Conservation (phyloP, 2,113 vertebrate genomes). For the Thinocorus orbignyianus region DNA sequence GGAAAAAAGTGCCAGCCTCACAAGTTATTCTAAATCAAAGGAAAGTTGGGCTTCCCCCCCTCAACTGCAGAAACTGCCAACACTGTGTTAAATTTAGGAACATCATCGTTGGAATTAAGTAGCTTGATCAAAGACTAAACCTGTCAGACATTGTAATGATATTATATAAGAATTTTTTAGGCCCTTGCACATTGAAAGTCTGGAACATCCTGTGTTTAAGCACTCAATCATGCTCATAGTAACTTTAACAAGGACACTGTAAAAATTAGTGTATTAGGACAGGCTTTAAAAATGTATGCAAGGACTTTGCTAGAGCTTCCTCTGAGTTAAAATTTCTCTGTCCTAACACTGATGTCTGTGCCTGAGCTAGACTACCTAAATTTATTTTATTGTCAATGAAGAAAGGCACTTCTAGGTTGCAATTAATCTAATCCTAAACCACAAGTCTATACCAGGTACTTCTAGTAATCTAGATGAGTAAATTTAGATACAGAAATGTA, state of each 20-base stretch:
- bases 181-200: not conserved
- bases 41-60: not conserved
- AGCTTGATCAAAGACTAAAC: slow-evolving; percentile 23
- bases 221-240: not conserved
- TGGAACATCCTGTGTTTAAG: slow-evolving; percentile 4
- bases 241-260: not conserved
- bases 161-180: not conserved
- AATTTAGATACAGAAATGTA: not conserved
- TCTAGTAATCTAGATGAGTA: not conserved
- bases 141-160: not conserved
- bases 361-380: not conserved
- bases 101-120: not conserved
- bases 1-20: not conserved
- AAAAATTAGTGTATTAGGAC: not conserved
- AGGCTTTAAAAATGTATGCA: not conserved
- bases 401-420: not conserved
- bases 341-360: not conserved
- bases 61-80: not conserved
- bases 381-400: not conserved
- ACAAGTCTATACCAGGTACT: not conserved
- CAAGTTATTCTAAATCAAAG: not conserved
- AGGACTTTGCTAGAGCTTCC: not conserved
- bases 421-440: not conserved
- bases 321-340: not conserved
- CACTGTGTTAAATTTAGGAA: not conserved